Conservation (phyloP, 2,113 vertebrate genomes). For the Brachypodius melanocephalos region DNA sequence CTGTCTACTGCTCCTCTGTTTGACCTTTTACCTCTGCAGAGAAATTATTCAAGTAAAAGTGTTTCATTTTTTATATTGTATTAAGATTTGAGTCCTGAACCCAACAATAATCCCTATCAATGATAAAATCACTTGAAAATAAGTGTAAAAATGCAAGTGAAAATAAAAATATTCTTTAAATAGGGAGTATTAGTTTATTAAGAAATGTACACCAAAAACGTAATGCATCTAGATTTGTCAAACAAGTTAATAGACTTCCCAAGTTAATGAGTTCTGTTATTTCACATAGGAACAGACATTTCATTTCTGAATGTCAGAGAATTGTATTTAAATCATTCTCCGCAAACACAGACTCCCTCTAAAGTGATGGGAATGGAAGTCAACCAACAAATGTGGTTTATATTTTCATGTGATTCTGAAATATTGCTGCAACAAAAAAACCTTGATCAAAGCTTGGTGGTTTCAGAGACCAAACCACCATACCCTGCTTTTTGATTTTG, state of each 20-base stretch:
- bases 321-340: background rate
- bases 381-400: background rate
- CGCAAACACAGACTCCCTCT: background rate
- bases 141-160: background rate
- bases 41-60: background rate
- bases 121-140: background rate
- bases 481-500: background rate
- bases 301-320: background rate
- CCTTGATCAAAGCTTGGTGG: background rate
- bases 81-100: background rate
- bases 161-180: background rate
- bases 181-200: background rate
- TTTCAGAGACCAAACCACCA: background rate
- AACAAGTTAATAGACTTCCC: background rate
- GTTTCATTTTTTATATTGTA: background rate
- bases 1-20: background rate
- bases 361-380: background rate
- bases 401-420: background rate
- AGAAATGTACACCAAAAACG: background rate
- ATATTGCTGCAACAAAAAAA: background rate
- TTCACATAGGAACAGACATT: background rate
- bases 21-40: background rate
- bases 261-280: background rate
- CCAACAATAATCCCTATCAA: background rate
- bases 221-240: background rate